Base-by-base conservation (phyloP, 1,140 invertebrate genomes). In the Penaeus vannamei region DNA sequence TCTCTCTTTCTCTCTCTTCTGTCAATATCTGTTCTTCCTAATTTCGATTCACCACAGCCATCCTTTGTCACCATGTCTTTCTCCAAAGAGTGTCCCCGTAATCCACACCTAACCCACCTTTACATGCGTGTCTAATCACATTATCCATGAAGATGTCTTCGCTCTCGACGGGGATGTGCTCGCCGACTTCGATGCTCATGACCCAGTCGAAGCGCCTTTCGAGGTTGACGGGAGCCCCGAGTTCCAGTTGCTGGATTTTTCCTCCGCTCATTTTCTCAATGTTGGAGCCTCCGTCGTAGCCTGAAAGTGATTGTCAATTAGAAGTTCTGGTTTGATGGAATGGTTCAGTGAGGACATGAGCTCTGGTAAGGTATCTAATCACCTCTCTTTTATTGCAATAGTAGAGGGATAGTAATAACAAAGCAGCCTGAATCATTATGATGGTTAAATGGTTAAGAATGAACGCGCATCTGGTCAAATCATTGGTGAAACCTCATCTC, bases 161-260 rank as follows among this genome's bases (percentile, higher is more conserved):
- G 62, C 66, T 84, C 29, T 82, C 19, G 19, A 8, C 17, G 46
- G 72, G 86, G 60, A 90, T 90, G 86, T 90, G 90, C 62, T 90
- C 90, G 17, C 90, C 90, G 46, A 90, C 90, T 79, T 90, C 90
- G 23, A 90, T 36, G 29, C 87, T 90, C 64, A 90, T 53, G 1
- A 90, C 79, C 90, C 90, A 90, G 79, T 90, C 90, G 76, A 66
- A 90, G 12, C 26, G 53, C 22, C 36, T 32, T n/a, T 29, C 62
- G 29, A 90, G 90, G 64, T 77, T 32, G 42, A 85, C 29, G 4
- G 84, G 72, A 26, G 84, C 62, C 22, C 64, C 79, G 17, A 90
- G 81, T 53, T 90, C 90, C 20, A 89, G 32, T n/a, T 79, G 42
- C n/a, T 1, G 29, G 7, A 90, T 46, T 17, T 84, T 89, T 53